Conservation (phyloP, 1,140 invertebrate species). For the Brachionus calyciflorus region DNA sequence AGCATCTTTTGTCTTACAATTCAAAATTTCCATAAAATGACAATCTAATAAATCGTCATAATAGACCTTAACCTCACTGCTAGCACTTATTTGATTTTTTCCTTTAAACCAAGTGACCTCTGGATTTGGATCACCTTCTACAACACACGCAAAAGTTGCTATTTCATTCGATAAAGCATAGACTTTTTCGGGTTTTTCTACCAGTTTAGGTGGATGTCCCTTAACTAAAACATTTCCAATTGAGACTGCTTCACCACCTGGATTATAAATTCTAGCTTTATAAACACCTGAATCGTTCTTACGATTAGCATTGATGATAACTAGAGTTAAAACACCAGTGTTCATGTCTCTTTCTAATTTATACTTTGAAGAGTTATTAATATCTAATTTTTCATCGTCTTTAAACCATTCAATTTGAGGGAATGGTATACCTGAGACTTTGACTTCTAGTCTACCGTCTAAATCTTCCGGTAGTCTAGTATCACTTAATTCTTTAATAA, state of each 20-base stretch:
- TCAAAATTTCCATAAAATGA: constrained; percentile 55
- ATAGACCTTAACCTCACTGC: constrained; percentile 50
- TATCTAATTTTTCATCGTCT: constrained; percentile 49
- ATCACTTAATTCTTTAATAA: constrained; percentile 43
- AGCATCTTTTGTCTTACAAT: constrained; percentile 50
- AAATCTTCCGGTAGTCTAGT: constrained; percentile 21
- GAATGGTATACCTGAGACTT: constrained; percentile 52
- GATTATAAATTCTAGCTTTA: constrained; percentile 22
- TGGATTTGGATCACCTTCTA: constrained; percentile 56
- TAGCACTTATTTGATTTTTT: neutral
- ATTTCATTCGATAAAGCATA: neutral
- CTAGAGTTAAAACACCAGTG: constrained; percentile 13
- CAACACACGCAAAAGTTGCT: constrained; percentile 54
- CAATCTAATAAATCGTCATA: constrained; percentile 55
- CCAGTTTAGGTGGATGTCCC: neutral
- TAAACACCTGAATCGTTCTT: constrained; percentile 38
- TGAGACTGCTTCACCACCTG: constrained; percentile 15
- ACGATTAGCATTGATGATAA: neutral
- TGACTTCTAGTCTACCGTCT: constrained; percentile 50
- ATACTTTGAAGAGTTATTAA: constrained; percentile 1
- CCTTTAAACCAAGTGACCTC: constrained; percentile 70
- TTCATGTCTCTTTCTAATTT: constrained; percentile 31
- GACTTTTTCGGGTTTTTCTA: constrained; percentile 45
- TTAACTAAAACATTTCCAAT: constrained; percentile 28
- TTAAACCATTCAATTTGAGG: constrained; percentile 54